Evolutionary conservation across 2,113 vertebrate species (phyloP), one percentile per base, ranked within the genome.

Genomic region (Tautogolabrus adspersus): DNA sequence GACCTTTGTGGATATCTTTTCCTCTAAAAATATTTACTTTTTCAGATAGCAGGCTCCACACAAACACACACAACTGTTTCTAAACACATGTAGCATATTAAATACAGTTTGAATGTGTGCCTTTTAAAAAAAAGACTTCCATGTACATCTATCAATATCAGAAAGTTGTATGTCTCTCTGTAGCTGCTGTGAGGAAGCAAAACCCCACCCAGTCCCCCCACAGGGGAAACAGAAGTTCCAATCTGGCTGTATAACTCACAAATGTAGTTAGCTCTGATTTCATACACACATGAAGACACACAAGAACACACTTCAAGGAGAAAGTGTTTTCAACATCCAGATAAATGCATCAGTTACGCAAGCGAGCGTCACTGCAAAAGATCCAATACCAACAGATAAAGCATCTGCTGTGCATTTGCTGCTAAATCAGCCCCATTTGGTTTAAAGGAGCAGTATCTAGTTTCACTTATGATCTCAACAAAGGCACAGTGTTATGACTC

Each of bases 321-420:
- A 85, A 75, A 79, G 69, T 72, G 75, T 66, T 70, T 62, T 46
- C 13, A 57, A 69, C 73, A 87, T 80, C 60, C 54, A 71, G 60
- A 84, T 84, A 65, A 93, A 85, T 71, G 74, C 67, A 67, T 75
- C 54, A 74, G 42, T 85, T 81, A 82, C 22, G 19, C 63, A 79
- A 49, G 38, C 6, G 9, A 76, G 71, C 30, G 2, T 72, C 55
- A 66, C 5, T 9, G 71, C 19, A 42, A 40, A 56, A 68, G 57
- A 72, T 67, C 57, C 12, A 64, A 68, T 60, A 87, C 63, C 26
- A 56, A 73, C 83, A 87, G 70, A 88, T 64, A 60, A 56, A 78
- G 72, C 65, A 61, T 72, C 72, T 82, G 65, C 67, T 77, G 59
- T 88, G 65, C 64, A 73, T 81, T 69, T 21, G 66, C 70, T 66